Conservation (phyloP, 2,888 invertebrate genomes). For the Hyalella azteca region DNA sequence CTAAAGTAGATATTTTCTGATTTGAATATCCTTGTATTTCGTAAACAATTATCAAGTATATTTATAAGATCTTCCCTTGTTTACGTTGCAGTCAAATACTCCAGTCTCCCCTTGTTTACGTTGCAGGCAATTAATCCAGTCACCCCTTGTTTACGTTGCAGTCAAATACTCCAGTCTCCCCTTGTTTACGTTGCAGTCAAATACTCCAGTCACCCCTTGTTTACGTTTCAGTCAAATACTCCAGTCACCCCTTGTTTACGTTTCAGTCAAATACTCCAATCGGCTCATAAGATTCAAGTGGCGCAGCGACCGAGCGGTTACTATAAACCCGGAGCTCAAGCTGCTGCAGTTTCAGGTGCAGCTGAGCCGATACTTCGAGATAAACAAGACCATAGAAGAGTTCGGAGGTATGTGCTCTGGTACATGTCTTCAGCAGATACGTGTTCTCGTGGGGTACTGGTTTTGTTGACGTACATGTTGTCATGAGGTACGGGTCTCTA, state of each 20-base stretch:
- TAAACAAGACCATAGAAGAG: conserved; percentile 65
- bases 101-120: too few relatives aligned
- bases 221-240: conserved; percentile 75
- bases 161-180: conserved; percentile 75
- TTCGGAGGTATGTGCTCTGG: conserved; percentile 45
- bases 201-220: conserved; percentile 69
- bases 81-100: too few relatives aligned
- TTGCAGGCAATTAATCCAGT: too few relatives aligned
- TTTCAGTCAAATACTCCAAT: conserved; percentile 78
- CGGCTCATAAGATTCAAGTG: conserved; percentile 77
- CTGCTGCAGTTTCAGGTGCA: conserved; percentile 80
- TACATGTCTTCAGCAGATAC: background rate
- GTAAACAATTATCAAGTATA: too few relatives aligned
- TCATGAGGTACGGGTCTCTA: too few relatives aligned
- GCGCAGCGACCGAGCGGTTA: conserved; percentile 74
- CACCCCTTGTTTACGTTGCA: conserved; percentile 62
- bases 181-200: conserved; percentile 70
- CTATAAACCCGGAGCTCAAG: conserved; percentile 79
- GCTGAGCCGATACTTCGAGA: conserved; percentile 74
- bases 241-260: conserved; percentile 63
- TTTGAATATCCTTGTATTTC: too few relatives aligned
- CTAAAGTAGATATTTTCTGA: too few relatives aligned
- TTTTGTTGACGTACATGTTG: too few relatives aligned
- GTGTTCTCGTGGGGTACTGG: too few relatives aligned
- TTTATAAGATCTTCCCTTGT: too few relatives aligned